These are phyloP conservation scores for Papilio glaucus DNA, from an alignment of 1,140 invertebrate genomes.

Conservation along the genomic window DNA sequence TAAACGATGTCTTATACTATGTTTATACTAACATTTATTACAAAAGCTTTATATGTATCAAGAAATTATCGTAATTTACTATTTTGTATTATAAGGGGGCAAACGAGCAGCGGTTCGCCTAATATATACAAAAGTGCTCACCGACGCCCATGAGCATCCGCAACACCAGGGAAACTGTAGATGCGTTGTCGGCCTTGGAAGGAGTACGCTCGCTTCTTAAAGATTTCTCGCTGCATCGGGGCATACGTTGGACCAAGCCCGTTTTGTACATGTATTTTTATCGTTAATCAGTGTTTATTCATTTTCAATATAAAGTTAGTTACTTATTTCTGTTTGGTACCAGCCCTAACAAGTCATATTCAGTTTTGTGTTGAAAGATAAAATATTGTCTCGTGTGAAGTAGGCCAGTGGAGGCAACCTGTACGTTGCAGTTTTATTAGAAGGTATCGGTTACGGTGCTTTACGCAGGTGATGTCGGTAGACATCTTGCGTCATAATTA, in stretches of 20 bases:
- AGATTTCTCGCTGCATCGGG: too few species aligned
- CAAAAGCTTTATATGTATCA: not conserved
- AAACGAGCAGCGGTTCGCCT: too few species aligned
- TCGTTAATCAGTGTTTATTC: too few species aligned
- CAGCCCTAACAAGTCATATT: conserved; percentile 42
- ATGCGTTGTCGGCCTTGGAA: too few species aligned
- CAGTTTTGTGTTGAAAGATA: conserved; percentile 54
- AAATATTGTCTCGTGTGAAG: conserved; percentile 57
- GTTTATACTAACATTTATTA: not conserved
- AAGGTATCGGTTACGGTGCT: conserved; percentile 46
- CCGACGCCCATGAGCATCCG: too few species aligned
- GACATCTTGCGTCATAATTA: conserved; percentile 27
- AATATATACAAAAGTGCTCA: too few species aligned
- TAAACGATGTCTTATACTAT: not conserved
- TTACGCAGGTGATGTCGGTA: conserved; percentile 1
- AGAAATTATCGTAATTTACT: not conserved
- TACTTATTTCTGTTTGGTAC: not conserved
- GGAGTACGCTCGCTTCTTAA: too few species aligned
- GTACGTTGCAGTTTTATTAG: conserved; percentile 53
- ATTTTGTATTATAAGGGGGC: too few species aligned
- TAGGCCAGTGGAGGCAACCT: conserved; percentile 46
- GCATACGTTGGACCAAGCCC: too few species aligned
- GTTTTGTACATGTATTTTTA: too few species aligned
- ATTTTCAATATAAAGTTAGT: too few species aligned
- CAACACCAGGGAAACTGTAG: too few species aligned